These are phyloP conservation scores for Scolopax mira DNA, from an alignment of 2,113 vertebrate species.

Conservation along the genomic window DNA sequence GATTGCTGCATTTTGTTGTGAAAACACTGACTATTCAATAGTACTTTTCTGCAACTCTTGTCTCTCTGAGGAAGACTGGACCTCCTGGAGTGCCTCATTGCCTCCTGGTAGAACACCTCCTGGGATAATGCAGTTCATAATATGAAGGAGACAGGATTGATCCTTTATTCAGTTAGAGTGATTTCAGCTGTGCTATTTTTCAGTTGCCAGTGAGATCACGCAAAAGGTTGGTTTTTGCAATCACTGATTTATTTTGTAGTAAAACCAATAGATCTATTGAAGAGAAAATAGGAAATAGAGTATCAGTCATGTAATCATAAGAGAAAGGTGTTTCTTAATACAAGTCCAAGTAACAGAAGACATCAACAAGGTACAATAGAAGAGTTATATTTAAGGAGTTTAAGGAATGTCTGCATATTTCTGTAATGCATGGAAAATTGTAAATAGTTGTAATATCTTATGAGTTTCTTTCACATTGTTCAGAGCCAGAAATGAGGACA, in stretches of 20 bases:
- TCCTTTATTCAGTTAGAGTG: neutral
- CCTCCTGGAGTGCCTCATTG: neutral
- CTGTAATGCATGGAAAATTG: neutral
- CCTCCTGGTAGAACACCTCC: neutral
- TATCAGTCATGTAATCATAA: neutral
- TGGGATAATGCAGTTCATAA: neutral
- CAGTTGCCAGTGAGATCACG: neutral
- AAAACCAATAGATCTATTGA: neutral
- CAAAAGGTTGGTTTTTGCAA: neutral
- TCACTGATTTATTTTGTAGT: neutral
- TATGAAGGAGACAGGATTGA: neutral
- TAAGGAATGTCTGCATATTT: neutral
- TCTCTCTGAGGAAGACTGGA: neutral
- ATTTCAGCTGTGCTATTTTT: neutral
- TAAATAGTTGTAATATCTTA: neutral
- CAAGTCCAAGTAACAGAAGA: neutral
- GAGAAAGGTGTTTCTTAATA: neutral
- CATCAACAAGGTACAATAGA: neutral
- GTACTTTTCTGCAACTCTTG: neutral
- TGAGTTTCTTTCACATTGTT: neutral
- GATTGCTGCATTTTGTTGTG: neutral
- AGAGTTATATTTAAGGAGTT: neutral
- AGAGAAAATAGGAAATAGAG: neutral
- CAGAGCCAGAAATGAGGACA: neutral
- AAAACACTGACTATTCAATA: neutral